Percentiles rank a stretch among this genome's conserved stretches.
Conservation (phyloP, 2,113 vertebrate genomes). For the Benitochromis conjunctus region DNA sequence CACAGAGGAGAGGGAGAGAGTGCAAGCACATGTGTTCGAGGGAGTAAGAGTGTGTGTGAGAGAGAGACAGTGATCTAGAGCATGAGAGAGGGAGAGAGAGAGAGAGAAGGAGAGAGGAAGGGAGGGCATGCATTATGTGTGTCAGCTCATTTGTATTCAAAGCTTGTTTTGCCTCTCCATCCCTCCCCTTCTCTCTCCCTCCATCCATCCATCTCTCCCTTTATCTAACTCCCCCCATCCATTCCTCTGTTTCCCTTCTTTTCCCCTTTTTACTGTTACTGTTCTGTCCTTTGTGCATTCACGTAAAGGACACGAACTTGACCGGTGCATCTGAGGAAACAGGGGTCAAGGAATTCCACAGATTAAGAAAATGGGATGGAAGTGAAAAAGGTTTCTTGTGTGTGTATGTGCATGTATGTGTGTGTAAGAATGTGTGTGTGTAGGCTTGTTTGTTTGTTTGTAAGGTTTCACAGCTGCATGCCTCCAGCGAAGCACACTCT, state of each 20-base stretch:
- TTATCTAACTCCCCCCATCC: neutral
- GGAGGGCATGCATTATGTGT: slow-evolving; percentile 53
- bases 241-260: neutral
- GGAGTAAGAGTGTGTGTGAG: slow-evolving; percentile 23
- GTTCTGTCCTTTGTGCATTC: neutral
- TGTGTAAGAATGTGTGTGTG: neutral
- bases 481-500: neutral
- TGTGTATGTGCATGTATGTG: neutral
- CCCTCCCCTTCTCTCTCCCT: slow-evolving; percentile 9
- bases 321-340: neutral
- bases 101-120: slow-evolving; percentile 4
- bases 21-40: slow-evolving; percentile 43
- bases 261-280: neutral
- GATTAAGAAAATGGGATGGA: neutral
- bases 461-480: neutral
- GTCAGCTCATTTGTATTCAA: slow-evolving; percentile 75
- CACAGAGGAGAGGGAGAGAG: slow-evolving; percentile 32
- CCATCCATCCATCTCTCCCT: slow-evolving; percentile 32
- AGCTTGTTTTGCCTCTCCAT: slow-evolving; percentile 41
- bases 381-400: neutral
- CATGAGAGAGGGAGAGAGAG: slow-evolving; percentile 6
- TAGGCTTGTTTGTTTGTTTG: neutral
- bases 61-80: slow-evolving; percentile 22
- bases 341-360: neutral
- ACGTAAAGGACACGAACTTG: slow-evolving; percentile 34